Conservation (phyloP, 2,888 invertebrate genomes). For the Unio delphinus region DNA sequence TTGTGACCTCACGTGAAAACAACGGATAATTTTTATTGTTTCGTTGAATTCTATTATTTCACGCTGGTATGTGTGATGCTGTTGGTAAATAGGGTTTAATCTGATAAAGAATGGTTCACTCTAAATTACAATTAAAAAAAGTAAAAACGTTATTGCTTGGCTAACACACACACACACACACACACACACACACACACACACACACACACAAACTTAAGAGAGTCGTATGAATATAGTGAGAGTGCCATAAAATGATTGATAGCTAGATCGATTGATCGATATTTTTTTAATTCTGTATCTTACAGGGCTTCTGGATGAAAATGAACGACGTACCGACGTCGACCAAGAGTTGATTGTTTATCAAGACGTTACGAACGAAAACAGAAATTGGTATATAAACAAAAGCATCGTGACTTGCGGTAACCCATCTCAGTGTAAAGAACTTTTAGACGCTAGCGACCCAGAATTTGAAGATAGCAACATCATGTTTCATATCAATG, state of each 20-base stretch:
- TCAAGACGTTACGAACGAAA: conserved; percentile 47
- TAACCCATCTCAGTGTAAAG: conserved; percentile 29
- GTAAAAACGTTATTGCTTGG: too few species aligned
- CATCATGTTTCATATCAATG: conserved; percentile 43
- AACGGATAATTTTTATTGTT: too few species aligned
- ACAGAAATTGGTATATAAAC: conserved; percentile 35
- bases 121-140: too few species aligned
- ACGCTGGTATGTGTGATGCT: too few species aligned
- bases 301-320: conserved; percentile 26
- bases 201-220: background rate
- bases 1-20: too few species aligned
- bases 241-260: background rate
- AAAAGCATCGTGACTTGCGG: conserved; percentile 37
- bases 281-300: background rate
- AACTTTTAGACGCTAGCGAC: conserved; percentile 26
- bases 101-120: too few species aligned
- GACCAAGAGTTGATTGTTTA: conserved; percentile 43
- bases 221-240: background rate
- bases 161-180: too few species aligned
- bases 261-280: background rate
- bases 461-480: conserved; percentile 35
- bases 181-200: too few species aligned
- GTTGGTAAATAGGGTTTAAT: too few species aligned
- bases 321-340: conserved; percentile 36
- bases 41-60: too few species aligned